Percentiles rank a stretch among this genome's conserved stretches.
phyloP scores from a whole-genome alignment of 2,113 vertebrate genomes.

The Prunella himalayana region DNA sequence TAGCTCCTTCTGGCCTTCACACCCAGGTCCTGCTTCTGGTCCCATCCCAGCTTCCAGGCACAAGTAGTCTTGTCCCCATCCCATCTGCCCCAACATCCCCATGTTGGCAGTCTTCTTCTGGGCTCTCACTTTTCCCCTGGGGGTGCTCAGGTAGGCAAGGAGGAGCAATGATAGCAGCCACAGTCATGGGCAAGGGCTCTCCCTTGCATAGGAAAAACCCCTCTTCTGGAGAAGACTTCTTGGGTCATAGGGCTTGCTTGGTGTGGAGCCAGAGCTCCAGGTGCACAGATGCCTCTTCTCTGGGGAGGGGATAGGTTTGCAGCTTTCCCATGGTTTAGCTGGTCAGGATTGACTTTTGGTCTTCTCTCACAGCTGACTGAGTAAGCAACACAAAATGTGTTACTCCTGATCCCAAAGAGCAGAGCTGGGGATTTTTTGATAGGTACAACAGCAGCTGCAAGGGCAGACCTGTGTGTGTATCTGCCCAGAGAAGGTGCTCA shows the following conservation, averaged over 20 bases:
- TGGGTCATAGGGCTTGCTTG: neutral
- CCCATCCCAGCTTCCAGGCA: neutral
- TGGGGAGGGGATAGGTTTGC: neutral
- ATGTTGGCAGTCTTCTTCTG: neutral
- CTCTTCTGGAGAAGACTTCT: neutral
- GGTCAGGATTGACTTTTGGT: neutral
- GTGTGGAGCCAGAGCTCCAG: neutral
- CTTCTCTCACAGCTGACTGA: neutral
- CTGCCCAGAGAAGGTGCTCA: neutral
- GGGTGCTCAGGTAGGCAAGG: neutral
- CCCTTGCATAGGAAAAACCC: neutral
- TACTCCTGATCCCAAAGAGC: neutral
- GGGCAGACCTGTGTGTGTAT: neutral
- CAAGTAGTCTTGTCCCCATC: neutral
- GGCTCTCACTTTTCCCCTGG: neutral
- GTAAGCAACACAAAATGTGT: neutral
- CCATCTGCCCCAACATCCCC: neutral
- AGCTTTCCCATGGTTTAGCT: neutral
- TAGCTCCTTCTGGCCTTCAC: neutral
- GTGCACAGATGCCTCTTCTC: neutral
- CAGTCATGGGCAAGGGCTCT: neutral
- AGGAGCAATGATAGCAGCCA: neutral
- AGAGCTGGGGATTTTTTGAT: neutral
- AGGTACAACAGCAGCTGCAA: neutral
- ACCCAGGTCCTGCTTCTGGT: neutral